A percentile compares a stretch with the other conserved stretches of the same genome.
phyloP scores from a whole-genome alignment of 1,140 invertebrate species.

The Diuraphis noxia region DNA sequence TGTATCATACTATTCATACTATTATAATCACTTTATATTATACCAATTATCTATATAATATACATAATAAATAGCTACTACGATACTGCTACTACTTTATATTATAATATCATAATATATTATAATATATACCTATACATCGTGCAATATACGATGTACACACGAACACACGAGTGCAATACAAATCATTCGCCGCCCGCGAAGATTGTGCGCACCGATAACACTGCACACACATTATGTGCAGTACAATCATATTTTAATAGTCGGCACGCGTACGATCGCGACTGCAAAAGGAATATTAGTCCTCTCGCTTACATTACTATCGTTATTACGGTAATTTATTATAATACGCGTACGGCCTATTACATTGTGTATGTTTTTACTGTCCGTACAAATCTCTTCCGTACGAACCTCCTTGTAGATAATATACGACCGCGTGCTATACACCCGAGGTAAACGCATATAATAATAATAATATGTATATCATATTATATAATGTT shows the following conservation, averaged over 20 bases:
- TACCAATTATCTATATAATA: not conserved
- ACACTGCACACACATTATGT: not conserved
- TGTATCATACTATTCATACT: not conserved
- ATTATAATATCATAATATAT: not conserved
- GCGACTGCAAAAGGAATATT: not conserved
- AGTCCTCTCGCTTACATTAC: not conserved
- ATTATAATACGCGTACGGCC: not conserved
- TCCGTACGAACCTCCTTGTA: not conserved
- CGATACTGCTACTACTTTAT: not conserved
- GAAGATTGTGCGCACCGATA: not conserved
- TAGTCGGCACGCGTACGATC: not conserved
- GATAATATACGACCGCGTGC: too few species aligned
- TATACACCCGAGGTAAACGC: not conserved
- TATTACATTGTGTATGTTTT: not conserved
- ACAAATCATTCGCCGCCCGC: not conserved
- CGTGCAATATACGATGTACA: conserved; percentile 4
- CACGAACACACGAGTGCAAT: too few species aligned
- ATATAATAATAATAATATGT: too few species aligned
- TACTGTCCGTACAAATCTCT: not conserved
- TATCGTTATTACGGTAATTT: not conserved
- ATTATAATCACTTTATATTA: conserved; percentile 6
- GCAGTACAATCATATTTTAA: conserved; percentile 2
- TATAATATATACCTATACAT: not conserved
- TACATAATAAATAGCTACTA: conserved; percentile 4
- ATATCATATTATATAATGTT: not conserved